phyloP scores from a whole-genome alignment of 1,140 invertebrate species.

The Zaprionus nigranus region DNA sequence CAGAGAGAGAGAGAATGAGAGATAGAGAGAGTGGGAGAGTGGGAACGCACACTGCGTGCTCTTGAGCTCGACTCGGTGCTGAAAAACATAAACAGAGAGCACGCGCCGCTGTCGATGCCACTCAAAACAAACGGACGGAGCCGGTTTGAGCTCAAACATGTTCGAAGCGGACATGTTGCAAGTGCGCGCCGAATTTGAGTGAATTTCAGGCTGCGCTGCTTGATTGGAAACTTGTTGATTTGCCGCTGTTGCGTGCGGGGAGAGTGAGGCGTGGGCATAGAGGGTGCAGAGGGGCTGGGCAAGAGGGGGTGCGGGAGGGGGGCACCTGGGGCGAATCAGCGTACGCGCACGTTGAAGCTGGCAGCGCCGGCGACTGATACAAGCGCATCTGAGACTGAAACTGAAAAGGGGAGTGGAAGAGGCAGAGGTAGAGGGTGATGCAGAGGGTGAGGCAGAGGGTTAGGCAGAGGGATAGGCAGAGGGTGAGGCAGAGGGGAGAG shows the following conservation, averaged over 20 bases:
- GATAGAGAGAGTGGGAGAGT: not conserved
- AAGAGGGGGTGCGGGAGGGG: not conserved
- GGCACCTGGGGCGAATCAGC: not conserved
- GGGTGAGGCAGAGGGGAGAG: too few species aligned
- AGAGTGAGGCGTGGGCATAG: not conserved
- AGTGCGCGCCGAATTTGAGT: constrained; percentile 31
- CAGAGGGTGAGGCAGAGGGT: not conserved
- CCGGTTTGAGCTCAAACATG: constrained; percentile 45
- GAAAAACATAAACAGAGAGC: constrained; percentile 52
- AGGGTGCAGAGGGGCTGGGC: not conserved
- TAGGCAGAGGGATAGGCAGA: not conserved
- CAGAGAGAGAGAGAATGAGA: not conserved
- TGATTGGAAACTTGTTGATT: constrained; percentile 40
- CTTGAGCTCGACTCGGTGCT: constrained; percentile 40
- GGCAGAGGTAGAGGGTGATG: not conserved
- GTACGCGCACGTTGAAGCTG: not conserved
- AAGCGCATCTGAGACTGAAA: constrained; percentile 39
- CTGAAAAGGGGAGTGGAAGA: not conserved
- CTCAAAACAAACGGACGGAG: constrained; percentile 38
- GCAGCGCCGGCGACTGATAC: constrained; percentile 36
- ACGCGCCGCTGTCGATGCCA: constrained; percentile 6
- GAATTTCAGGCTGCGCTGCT: constrained; percentile 23
- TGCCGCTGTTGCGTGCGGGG: constrained; percentile 9
- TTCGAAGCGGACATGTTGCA: constrained; percentile 18
- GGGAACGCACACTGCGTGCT: not conserved